phyloP scores from a whole-genome alignment of 2,888 invertebrate genomes.

The Dasysyrphus albostriatus region DNA sequence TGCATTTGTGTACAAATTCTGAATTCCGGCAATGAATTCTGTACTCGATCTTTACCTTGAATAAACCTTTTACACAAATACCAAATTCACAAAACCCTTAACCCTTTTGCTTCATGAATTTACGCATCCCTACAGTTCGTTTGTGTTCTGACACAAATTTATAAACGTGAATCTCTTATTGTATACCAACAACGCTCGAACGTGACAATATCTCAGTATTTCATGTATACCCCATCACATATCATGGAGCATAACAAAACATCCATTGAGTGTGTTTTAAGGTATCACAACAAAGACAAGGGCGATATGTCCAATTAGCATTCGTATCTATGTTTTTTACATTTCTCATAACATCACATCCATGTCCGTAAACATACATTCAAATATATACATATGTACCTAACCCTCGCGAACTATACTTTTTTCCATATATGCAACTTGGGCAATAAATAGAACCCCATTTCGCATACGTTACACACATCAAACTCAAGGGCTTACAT shows the following conservation, averaged over 20 bases:
- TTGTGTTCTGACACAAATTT: slow-evolving; percentile 42
- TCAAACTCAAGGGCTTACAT: slow-evolving; percentile 70
- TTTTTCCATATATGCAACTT: slow-evolving; percentile 1
- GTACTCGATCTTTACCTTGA: slow-evolving; percentile 56
- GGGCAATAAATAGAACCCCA: slow-evolving; percentile 38
- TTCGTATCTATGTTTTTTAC: slow-evolving; percentile 21
- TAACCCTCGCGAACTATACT: slow-evolving; percentile 16
- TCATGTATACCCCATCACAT: slow-evolving; percentile 15
- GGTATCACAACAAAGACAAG: slow-evolving; percentile 52
- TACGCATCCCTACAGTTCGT: slow-evolving; percentile 45
- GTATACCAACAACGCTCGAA: slow-evolving; percentile 62
- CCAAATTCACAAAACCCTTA: slow-evolving; percentile 16
- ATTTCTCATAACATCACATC: slow-evolving; percentile 27
- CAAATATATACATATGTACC: too few relatives aligned
- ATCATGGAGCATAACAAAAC: slow-evolving; percentile 34
- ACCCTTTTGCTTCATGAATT: slow-evolving; percentile 41
- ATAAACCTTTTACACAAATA: slow-evolving; percentile 39
- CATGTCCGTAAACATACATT: background rate
- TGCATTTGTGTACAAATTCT: slow-evolving; percentile 19
- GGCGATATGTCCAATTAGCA: slow-evolving; percentile 60
- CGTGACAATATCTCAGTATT: slow-evolving; percentile 73
- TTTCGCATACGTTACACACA: slow-evolving; percentile 27
- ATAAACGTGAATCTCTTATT: slow-evolving; percentile 57
- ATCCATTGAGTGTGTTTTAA: slow-evolving; percentile 37
- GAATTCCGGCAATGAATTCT: slow-evolving; percentile 47